These are phyloP conservation scores for Ariopsis seemanni DNA, from an alignment of 2,113 vertebrate genomes.

Conservation along the genomic window DNA sequence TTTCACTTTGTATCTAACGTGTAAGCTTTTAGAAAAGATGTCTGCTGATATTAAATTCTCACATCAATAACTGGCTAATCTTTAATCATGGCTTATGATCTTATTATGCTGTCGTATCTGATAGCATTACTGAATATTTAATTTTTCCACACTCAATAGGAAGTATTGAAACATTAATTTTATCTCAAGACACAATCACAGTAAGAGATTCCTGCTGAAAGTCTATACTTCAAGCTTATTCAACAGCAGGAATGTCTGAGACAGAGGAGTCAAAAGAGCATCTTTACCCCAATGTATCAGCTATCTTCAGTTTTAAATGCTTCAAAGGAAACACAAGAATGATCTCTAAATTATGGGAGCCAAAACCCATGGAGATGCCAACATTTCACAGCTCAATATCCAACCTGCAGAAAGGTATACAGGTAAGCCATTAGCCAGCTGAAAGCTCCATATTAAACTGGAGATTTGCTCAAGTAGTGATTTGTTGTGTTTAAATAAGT, in stretches of 20 bases:
- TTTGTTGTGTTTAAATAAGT: neutral
- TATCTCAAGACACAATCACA: too few relatives aligned
- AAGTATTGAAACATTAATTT: neutral
- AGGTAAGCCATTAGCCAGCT: neutral
- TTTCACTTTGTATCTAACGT: neutral
- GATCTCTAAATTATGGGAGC: too few relatives aligned
- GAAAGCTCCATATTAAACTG: neutral
- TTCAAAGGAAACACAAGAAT: too few relatives aligned
- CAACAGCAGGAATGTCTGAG: neutral
- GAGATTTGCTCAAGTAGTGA: neutral
- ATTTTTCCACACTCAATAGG: neutral
- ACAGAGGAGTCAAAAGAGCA: neutral
- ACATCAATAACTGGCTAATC: neutral
- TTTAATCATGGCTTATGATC: neutral
- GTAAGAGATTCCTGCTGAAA: neutral
- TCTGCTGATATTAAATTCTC: neutral
- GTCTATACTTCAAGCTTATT: too few relatives aligned
- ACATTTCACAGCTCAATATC: neutral
- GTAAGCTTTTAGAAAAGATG: neutral
- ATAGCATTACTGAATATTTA: neutral
- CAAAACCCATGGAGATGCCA: too few relatives aligned
- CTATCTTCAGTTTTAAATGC: neutral
- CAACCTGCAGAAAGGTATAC: neutral
- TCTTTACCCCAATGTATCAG: neutral
- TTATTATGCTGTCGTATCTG: neutral